Conservation (phyloP, 2,797 vertebrate species). For the Natrix natrix region DNA sequence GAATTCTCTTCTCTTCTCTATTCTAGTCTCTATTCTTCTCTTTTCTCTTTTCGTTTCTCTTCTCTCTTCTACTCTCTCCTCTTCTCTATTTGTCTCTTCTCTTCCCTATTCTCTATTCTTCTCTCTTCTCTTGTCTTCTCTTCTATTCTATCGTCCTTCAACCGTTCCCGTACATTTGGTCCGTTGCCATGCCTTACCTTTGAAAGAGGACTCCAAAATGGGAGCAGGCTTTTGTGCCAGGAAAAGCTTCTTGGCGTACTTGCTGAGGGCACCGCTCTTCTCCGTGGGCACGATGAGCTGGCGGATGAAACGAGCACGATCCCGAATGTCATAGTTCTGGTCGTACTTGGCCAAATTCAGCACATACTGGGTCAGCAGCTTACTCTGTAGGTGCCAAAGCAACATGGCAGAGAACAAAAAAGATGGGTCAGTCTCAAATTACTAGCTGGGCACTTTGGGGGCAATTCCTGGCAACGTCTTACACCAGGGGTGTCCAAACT, state of each 20-base stretch:
- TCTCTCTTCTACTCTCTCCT: too few species aligned
- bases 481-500: too few species aligned
- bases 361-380: conserved; percentile 95
- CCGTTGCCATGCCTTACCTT: conserved; percentile 76
- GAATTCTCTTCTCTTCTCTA: too few species aligned
- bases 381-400: conserved; percentile 78
- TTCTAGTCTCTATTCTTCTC: too few species aligned
- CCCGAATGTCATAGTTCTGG: conserved; percentile 97
- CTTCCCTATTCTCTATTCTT: too few species aligned
- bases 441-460: too few species aligned
- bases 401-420: too few species aligned
- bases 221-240: conserved; percentile 96
- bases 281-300: conserved; percentile 96
- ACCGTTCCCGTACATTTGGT: accelerated
- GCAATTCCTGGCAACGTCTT: background rate
- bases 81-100: too few species aligned
- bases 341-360: conserved; percentile 98
- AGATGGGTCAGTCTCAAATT: background rate
- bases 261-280: conserved; percentile 93
- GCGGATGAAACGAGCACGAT: conserved; percentile 94
- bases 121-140: too few species aligned
- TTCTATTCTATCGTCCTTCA: too few species aligned
- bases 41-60: too few species aligned
- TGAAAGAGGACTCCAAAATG: conserved; percentile 94
- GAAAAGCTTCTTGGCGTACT: conserved; percentile 97